A percentile compares a stretch with the other conserved stretches of the same genome.
phyloP scores from a whole-genome alignment of 2,113 vertebrate species.

The Anguilla rostrata region DNA sequence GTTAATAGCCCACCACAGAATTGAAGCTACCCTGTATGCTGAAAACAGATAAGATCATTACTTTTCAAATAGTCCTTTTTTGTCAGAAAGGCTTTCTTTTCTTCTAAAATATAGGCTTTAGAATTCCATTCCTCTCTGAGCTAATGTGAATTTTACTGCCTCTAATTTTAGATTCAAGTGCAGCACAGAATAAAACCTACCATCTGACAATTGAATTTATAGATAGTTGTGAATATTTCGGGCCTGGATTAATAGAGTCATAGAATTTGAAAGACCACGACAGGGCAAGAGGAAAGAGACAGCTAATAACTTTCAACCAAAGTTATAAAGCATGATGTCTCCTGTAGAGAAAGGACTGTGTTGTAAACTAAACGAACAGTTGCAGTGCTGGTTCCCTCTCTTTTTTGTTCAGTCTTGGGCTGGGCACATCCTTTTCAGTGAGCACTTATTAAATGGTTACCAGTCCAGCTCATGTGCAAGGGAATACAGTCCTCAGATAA shows the following conservation, averaged over 20 bases:
- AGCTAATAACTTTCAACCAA: conserved; percentile 68
- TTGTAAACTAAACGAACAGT: conserved; percentile 36
- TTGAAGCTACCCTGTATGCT: conserved; percentile 75
- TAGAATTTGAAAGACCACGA: conserved; percentile 80
- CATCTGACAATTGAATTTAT: conserved; percentile 96
- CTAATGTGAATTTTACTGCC: conserved; percentile 95
- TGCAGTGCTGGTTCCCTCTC: conserved; percentile 7
- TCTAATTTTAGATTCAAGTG: conserved; percentile 92
- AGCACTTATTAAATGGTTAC: conserved; percentile 16
- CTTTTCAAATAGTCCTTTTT: conserved; percentile 89
- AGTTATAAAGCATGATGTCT: conserved; percentile 49
- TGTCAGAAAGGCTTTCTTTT: conserved; percentile 89
- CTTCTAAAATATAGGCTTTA: conserved; percentile 85
- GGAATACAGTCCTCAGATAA: conserved; percentile 2
- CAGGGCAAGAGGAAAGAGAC: conserved; percentile 72
- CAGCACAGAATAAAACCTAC: conserved; percentile 85
- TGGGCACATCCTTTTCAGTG: conserved; percentile 16
- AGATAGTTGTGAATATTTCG: conserved; percentile 95
- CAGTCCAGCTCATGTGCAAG: background rate
- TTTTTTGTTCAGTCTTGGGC: conserved; percentile 26
- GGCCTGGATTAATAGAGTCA: conserved; percentile 89
- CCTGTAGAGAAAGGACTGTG: conserved; percentile 36
- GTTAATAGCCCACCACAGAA: conserved; percentile 87
- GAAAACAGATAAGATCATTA: conserved; percentile 96
- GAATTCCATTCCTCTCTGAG: conserved; percentile 83